Conservation (phyloP, 2,797 vertebrate species). For the Aldrovandia affinis region DNA sequence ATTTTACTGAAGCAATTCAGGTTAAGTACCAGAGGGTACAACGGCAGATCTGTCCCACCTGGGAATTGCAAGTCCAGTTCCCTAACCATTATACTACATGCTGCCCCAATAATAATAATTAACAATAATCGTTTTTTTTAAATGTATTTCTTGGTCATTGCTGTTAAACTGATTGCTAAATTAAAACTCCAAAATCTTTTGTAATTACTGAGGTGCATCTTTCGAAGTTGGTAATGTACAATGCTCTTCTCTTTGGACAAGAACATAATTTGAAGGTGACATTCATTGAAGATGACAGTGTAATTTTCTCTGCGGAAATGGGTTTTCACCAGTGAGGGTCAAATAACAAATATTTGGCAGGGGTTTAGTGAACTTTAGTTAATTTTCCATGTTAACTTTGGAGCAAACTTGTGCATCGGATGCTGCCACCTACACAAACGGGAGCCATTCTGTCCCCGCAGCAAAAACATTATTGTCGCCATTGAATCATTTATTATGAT, state of each 20-base stretch:
- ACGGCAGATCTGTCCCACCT: no score
- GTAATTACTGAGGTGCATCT: background rate
- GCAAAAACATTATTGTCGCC: background rate
- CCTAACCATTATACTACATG: no score
- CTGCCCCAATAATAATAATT: no score
- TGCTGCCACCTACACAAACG: background rate
- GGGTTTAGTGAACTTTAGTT: background rate
- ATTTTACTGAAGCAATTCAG: no score
- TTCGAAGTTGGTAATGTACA: background rate
- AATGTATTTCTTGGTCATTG: no score
- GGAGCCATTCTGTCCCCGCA: background rate
- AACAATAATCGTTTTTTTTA: no score
- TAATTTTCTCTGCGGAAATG: no score
- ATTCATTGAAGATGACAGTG: no score
- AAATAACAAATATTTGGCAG: background rate
- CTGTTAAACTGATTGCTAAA: background rate
- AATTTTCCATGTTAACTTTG: background rate
- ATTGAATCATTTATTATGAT: background rate
- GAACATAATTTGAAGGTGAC: background rate
- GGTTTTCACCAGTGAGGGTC: background rate
- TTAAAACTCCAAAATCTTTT: background rate
- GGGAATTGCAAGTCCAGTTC: no score
- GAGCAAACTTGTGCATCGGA: background rate
- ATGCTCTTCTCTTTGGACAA: background rate
- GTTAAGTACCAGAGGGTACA: no score